Evolutionary conservation across 2,888 invertebrate genomes (phyloP), one percentile per base, ranked within the genome.

Genomic region (Syritta pipiens): DNA sequence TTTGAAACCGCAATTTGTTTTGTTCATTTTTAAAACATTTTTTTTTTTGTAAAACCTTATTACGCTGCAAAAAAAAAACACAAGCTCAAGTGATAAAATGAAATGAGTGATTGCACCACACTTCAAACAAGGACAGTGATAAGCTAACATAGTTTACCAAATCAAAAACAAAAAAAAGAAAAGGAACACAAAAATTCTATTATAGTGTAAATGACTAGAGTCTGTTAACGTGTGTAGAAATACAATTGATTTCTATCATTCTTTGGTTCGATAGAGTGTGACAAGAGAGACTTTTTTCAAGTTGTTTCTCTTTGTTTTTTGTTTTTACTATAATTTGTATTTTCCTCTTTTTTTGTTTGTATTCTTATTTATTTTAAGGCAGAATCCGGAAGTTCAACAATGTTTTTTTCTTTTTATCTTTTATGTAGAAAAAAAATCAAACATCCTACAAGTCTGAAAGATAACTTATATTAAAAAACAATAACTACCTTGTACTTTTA

Each of bases 381-480:
- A 81, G 57, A 81, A 68, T 75, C 81, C 75, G 81, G 75, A 75
- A 81, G 75, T 75, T 81, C 57, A 79, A 79, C 57, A 57, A 69
- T 42, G 14, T 51, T 51, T 30, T 19, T n/a, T 28, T 37, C 49
- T 20, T 44, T 44, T 17, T 60, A 10, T 20, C 14, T 49, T 53
- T 42, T 65, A 48, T 46, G 48, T 67, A 40, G 9, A 46, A 51
- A 24, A 62, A 60, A 24, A 19, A 48, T 37, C 32, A 22, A 53
- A 42, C 7, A 35, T 10, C 14, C 40, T 57, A 51, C 20, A 46
- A 42, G 26, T 42, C n/a, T 35, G 42, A 49, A 55, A 48, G 32
- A 67, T 22, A 75, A 62, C 55, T 53, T 32, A 55, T 48, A 57
- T 60, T 63, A 76, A 76, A 44, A n/a, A n/a, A n/a, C n/a, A n/a